phyloP scores from a whole-genome alignment of 2,888 invertebrate species.

The Monopis laevigella region DNA sequence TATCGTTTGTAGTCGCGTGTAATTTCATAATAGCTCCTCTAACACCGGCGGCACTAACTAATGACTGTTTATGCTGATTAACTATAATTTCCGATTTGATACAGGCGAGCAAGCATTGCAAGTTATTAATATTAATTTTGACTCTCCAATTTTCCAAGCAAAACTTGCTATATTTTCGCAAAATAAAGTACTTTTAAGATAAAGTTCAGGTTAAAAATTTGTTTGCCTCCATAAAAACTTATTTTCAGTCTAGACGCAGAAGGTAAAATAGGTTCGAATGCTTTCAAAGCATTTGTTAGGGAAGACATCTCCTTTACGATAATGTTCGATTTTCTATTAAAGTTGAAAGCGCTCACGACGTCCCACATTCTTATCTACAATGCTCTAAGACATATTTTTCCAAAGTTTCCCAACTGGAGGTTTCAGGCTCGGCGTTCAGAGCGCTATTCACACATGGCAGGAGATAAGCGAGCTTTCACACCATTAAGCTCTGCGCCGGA shows the following conservation, averaged over 20 bases:
- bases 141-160: too few species aligned
- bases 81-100: slow-evolving; percentile 51
- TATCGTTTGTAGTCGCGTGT: slow-evolving; percentile 43
- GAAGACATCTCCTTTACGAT: slow-evolving; percentile 65
- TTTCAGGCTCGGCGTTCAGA: slow-evolving; percentile 64
- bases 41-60: slow-evolving; percentile 56
- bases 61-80: slow-evolving; percentile 32
- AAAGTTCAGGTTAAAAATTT: too few species aligned
- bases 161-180: too few species aligned
- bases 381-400: slow-evolving; percentile 67
- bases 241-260: too few species aligned
- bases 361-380: slow-evolving; percentile 66
- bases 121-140: too few species aligned
- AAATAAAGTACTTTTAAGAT: too few species aligned
- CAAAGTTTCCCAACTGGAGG: slow-evolving; percentile 66
- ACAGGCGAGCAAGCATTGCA: too few species aligned
- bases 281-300: slow-evolving; percentile 61
- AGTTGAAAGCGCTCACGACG: slow-evolving; percentile 64
- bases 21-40: slow-evolving; percentile 53
- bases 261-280: slow-evolving; percentile 19
- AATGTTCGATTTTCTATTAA: slow-evolving; percentile 69
- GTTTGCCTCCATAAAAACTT: too few species aligned
- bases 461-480: slow-evolving; percentile 69
- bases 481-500: slow-evolving; percentile 66
- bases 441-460: slow-evolving; percentile 68